Base-by-base conservation (phyloP, 2,797 vertebrate genomes). In the Onychomys arenicola region DNA sequence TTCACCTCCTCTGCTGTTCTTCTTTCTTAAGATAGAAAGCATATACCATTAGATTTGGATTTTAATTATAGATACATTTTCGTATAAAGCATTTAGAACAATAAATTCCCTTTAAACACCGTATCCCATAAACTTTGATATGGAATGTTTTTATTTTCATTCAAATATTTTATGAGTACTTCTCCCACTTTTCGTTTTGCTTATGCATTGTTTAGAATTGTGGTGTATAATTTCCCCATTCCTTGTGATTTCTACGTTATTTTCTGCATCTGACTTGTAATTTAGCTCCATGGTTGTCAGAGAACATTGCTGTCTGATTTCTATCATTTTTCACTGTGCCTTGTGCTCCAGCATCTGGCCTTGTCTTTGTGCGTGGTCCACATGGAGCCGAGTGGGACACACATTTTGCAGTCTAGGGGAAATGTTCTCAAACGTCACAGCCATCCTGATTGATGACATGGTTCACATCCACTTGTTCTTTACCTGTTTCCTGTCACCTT, bases 11-110 rank as follows among this genome's bases (percentile, higher is more conserved):
- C 19, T 89, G 13, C 29, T 90, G 61, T 94, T n/a, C 10, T 80
- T 69, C 25, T 88, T 91, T 91, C 63, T 78, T 71, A 57, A 94
- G 89, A 65, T 76, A 78, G 16, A 88, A 96, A 75, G 14, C 1
- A 67, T 21, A 69, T 23, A 13, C 16, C 21, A 73, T 57, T 73
- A 49, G 13, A 27, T 73, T 78, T 34, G 52, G 34, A 52, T 83
- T 94, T 89, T 73, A 85, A 71, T 83, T 63, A 23, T 59, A 63
- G 73, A 2, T 76, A 61, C 16, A n/a, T 76, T 27, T 40, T 46
- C 21, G n/a, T 52, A 78, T 57, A 59, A 49, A 59, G 23, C 46
- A 75, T 55, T 71, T 82, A n/a, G 34, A 93, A 77, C 27, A 67
- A 13, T 67, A 83, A 52, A 63, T 94, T 57, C 7, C 6, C 67